These are phyloP conservation scores for Fukomys damarensis DNA, from an alignment of 2,113 vertebrate species.

Conservation along the genomic window DNA sequence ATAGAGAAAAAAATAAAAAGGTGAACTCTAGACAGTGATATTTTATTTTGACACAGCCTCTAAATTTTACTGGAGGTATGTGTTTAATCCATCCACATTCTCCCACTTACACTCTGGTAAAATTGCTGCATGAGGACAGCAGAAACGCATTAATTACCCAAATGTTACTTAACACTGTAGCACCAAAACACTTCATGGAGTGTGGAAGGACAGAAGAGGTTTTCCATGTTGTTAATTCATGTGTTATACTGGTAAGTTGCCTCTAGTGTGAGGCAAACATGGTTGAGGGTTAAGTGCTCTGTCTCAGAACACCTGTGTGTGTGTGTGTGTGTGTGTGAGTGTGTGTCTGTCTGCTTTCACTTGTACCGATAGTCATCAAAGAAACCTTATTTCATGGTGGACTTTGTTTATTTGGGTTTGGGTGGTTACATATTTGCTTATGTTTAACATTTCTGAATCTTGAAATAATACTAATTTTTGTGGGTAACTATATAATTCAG, in stretches of 20 bases:
- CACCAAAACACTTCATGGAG: background rate
- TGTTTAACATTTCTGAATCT: slow-evolving; percentile 30
- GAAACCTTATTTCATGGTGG: background rate
- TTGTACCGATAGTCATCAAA: background rate
- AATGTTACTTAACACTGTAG: slow-evolving; percentile 12
- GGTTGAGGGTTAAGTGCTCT: background rate
- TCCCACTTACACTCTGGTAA: slow-evolving; percentile 39
- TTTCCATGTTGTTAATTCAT: slow-evolving; percentile 23
- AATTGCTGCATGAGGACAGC: slow-evolving; percentile 48
- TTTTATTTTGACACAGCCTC: slow-evolving; percentile 71
- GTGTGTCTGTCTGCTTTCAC: background rate
- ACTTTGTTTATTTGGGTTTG: background rate
- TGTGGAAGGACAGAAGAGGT: background rate
- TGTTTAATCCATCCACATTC: slow-evolving; percentile 54
- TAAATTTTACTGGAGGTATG: slow-evolving; percentile 42
- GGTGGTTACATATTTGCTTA: background rate
- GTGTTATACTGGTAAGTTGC: background rate
- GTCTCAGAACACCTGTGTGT: background rate
- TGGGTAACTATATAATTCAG: background rate
- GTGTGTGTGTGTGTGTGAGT: background rate
- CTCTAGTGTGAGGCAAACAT: background rate
- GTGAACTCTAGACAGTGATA: background rate
- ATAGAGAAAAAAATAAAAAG: slow-evolving; percentile 53
- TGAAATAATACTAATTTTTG: background rate
- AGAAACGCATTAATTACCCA: slow-evolving; percentile 63